phyloP scores from a whole-genome alignment of 2,888 invertebrate species.

The Litoditis marina region DNA sequence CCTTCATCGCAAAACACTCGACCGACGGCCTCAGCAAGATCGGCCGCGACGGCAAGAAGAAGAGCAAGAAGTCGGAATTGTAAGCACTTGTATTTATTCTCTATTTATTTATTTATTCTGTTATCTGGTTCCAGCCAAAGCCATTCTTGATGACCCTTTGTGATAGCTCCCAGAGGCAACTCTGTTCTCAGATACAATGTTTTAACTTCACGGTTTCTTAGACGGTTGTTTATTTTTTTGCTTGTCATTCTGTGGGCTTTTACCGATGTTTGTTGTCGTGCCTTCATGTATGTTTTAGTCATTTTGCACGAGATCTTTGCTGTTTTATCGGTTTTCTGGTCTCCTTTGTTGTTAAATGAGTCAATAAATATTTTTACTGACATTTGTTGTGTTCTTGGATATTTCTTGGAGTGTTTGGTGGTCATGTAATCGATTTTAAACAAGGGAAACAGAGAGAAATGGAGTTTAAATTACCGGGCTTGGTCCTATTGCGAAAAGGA shows the following conservation, averaged over 20 bases:
- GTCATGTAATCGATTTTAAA: background rate
- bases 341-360: too few species aligned
- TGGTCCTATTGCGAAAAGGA: constrained; percentile 8
- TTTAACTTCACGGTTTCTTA: constrained; percentile 21
- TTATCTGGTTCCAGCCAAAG: too few species aligned
- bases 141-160: too few species aligned
- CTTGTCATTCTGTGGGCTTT: too few species aligned
- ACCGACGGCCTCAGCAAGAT: constrained; percentile 81
- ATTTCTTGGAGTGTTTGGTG: background rate
- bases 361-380: too few species aligned
- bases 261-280: too few species aligned
- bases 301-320: too few species aligned
- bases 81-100: constrained; percentile 26
- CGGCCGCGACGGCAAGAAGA: constrained; percentile 77
- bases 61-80: constrained; percentile 64
- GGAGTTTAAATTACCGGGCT: constrained; percentile 16
- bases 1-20: constrained; percentile 87
- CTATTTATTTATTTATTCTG: constrained; percentile 15
- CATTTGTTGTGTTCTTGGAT: too few species aligned
- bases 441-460: constrained; percentile 8
- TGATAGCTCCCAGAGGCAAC: too few species aligned
- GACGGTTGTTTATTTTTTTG: constrained; percentile 28
- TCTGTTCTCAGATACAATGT: too few species aligned
- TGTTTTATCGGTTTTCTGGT: too few species aligned
- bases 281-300: too few species aligned